phyloP scores from a whole-genome alignment of 2,113 vertebrate species.

The Chloropsis hardwickii region DNA sequence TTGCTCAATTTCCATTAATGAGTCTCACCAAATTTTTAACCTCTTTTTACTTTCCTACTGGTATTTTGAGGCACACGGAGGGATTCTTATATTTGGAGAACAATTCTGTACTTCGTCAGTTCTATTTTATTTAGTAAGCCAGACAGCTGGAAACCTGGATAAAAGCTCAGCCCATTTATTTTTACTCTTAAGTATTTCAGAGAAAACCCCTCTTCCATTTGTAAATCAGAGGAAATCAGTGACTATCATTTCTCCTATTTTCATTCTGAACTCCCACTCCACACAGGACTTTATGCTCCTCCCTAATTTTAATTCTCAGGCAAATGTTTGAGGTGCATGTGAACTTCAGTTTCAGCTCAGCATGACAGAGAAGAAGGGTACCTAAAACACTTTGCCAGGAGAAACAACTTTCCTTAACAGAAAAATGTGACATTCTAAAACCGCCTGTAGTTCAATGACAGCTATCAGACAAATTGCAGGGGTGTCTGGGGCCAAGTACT shows the following conservation, averaged over 20 bases:
- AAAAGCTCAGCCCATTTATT: background rate
- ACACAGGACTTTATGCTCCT: background rate
- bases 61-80: background rate
- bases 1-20: slow-evolving; percentile 33
- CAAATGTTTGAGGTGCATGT: background rate
- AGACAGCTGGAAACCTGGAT: background rate
- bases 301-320: background rate
- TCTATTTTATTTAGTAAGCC: slow-evolving; percentile 7
- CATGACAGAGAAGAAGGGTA: background rate
- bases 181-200: background rate
- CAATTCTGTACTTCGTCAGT: background rate
- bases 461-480: background rate
- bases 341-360: background rate
- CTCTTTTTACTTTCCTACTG: background rate
- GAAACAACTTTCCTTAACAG: background rate
- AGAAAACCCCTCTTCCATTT: background rate
- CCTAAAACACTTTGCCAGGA: background rate
- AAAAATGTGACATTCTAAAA: background rate
- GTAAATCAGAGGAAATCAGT: background rate
- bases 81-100: background rate
- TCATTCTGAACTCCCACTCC: background rate
- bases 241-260: background rate
- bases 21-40: slow-evolving; percentile 27
- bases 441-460: background rate
- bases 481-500: background rate